Conservation (phyloP, 1,140 invertebrate genomes). For the Cataglyphis hispanica region DNA sequence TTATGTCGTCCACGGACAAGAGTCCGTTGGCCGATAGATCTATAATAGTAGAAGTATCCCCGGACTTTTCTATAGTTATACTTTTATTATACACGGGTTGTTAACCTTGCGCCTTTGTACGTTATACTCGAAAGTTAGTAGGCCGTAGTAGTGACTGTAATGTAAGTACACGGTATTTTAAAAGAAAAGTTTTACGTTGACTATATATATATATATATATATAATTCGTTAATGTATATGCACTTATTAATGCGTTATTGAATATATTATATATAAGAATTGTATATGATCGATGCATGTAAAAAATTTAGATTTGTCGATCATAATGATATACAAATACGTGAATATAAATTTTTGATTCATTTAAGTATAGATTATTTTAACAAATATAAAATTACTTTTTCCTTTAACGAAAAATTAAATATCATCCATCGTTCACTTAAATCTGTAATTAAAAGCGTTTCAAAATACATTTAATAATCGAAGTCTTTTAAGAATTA, state of each 20-base stretch:
- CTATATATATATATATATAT: neutral
- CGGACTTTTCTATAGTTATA: constrained; percentile 15
- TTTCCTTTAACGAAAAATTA: neutral
- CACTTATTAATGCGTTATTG: neutral
- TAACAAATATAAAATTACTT: neutral
- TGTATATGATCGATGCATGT: neutral
- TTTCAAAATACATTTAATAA: neutral
- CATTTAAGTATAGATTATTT: neutral
- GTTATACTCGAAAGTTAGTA: constrained; percentile 39
- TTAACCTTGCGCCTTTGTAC: constrained; percentile 61
- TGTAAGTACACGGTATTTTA: neutral
- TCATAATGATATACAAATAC: neutral
- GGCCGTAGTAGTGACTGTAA: constrained; percentile 2
- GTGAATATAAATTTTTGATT: neutral
- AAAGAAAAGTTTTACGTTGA: constrained; percentile 26
- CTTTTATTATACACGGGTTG: constrained; percentile 57
- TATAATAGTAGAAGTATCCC: constrained; percentile 55
- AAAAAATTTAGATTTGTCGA: neutral
- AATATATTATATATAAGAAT: neutral
- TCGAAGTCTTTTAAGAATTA: neutral
- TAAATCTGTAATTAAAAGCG: neutral
- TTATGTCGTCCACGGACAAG: constrained; percentile 38
- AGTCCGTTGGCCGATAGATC: constrained; percentile 47
- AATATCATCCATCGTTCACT: neutral
- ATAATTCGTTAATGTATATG: neutral